Percentiles rank a stretch among this genome's conserved stretches.
phyloP scores from a whole-genome alignment of 2,113 vertebrate genomes.

The Hyaena hyaena region DNA sequence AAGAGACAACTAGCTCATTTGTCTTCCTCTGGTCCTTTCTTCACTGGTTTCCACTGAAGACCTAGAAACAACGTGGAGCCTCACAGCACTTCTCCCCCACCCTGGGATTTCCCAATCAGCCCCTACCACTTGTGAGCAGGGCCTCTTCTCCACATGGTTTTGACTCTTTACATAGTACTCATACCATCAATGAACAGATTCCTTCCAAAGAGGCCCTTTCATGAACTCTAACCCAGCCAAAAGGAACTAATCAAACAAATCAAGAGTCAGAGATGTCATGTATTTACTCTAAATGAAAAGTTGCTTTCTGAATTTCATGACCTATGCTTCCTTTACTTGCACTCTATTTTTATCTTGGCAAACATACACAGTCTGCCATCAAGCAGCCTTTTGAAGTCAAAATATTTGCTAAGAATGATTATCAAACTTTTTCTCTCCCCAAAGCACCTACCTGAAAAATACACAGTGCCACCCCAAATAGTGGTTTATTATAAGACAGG shows the following conservation, averaged over 20 bases:
- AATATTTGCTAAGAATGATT: not conserved
- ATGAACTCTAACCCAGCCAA: not conserved
- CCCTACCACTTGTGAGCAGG: not conserved
- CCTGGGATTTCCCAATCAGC: not conserved
- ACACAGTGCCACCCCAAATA: not conserved
- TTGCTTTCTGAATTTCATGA: not conserved
- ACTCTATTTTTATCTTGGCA: not conserved
- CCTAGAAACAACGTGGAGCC: not conserved
- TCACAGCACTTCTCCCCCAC: not conserved
- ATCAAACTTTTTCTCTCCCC: not conserved
- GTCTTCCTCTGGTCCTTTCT: not conserved
- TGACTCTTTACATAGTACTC: not conserved
- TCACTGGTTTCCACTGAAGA: not conserved
- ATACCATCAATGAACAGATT: not conserved
- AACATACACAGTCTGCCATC: slow-evolving; percentile 29
- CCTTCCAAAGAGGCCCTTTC: not conserved
- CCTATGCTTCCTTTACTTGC: not conserved
- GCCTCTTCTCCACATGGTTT: not conserved
- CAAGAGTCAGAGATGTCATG: not conserved
- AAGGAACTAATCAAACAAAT: not conserved
- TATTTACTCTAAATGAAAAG: not conserved
- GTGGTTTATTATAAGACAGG: not conserved
- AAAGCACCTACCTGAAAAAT: not conserved
- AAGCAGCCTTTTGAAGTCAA: not conserved
- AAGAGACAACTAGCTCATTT: not conserved